These are phyloP conservation scores for Camponotus floridanus DNA, from an alignment of 1,140 invertebrate species.

Conservation along the genomic window DNA sequence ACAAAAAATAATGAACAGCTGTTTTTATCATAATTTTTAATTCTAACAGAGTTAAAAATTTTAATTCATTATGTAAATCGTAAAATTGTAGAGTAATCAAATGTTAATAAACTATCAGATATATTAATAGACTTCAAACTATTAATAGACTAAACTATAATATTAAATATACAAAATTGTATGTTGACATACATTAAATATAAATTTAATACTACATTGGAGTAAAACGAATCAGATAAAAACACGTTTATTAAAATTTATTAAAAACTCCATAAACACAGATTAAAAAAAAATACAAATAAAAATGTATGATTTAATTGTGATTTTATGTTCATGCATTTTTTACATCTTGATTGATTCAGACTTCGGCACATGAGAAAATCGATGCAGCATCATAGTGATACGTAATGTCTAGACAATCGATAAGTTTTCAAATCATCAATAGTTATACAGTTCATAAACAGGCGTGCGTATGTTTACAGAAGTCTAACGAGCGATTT, in stretches of 20 bases:
- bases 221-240: not conserved
- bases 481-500: not conserved
- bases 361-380: not conserved
- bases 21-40: not conserved
- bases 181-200: too few relatives aligned
- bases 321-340: not conserved
- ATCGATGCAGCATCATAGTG: not conserved
- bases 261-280: not conserved
- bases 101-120: too few relatives aligned
- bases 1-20: not conserved
- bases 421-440: not conserved
- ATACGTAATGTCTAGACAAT: not conserved
- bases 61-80: not conserved
- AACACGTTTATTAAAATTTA: not conserved
- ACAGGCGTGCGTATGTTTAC: not conserved
- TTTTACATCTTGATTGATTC: not conserved
- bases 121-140: not conserved
- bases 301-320: not conserved
- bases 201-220: not conserved
- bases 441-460: not conserved
- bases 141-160: not conserved
- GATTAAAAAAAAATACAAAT: not conserved
- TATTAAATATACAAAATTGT: too few relatives aligned
- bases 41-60: not conserved
- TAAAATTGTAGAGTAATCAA: not conserved